These are phyloP conservation scores for Belgica antarctica DNA, from an alignment of 2,888 invertebrate genomes.

Conservation along the genomic window DNA sequence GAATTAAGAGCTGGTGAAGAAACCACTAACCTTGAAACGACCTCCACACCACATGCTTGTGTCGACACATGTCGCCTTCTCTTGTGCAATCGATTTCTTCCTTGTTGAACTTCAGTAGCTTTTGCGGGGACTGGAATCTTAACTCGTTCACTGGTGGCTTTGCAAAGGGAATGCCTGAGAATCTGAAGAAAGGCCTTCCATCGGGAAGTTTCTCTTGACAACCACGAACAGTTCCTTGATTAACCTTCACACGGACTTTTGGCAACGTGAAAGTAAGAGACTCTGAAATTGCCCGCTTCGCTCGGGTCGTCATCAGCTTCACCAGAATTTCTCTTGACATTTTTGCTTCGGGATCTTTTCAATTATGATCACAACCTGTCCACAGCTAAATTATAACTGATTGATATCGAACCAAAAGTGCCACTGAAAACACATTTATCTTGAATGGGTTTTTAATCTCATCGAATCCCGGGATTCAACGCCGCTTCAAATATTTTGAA, in stretches of 20 bases:
- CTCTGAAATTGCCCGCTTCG: slow-evolving; percentile 6
- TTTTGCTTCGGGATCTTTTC: too few relatives aligned
- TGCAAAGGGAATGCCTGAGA: slow-evolving; percentile 61
- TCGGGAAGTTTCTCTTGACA: slow-evolving; percentile 52
- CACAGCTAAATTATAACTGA: too few relatives aligned
- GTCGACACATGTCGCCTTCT: slow-evolving; percentile 50
- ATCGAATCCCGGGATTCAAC: too few relatives aligned
- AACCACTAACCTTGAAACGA: too few relatives aligned
- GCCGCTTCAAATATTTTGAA: too few relatives aligned
- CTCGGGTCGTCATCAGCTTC: background rate
- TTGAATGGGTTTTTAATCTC: too few relatives aligned
- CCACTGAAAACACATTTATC: too few relatives aligned
- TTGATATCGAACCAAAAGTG: too few relatives aligned
- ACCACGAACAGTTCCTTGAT: slow-evolving; percentile 58
- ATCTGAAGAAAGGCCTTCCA: slow-evolving; percentile 55
- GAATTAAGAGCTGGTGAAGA: too few relatives aligned
- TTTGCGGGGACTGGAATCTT: slow-evolving; percentile 53
- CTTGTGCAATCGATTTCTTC: slow-evolving; percentile 51
- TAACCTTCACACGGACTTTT: slow-evolving; percentile 49
- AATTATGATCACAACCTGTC: too few relatives aligned
- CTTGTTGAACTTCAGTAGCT: slow-evolving; percentile 49
- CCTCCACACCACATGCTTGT: slow-evolving; percentile 49
- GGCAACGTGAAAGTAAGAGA: background rate
- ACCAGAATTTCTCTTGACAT: slow-evolving; percentile 5
- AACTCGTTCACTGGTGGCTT: slow-evolving; percentile 57